Evolutionary conservation across 1,140 invertebrate genomes (phyloP).

Genomic region (Geopemphigus sp.): DNA sequence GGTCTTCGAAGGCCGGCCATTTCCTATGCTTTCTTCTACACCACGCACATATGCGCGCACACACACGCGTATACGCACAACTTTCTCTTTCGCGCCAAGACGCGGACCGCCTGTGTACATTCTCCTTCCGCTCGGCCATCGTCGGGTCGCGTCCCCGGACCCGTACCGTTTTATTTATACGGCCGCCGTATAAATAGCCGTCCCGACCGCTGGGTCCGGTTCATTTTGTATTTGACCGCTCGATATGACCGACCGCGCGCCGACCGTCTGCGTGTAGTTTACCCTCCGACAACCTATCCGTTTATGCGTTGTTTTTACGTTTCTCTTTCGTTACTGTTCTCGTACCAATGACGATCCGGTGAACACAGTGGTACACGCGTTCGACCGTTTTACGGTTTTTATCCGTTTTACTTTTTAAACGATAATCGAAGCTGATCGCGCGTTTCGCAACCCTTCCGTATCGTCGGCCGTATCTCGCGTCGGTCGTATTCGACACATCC

Average conservation of each 20-base stretch:
- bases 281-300: background rate
- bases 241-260: conserved; percentile 28
- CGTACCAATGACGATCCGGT: background rate
- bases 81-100: conserved; percentile 37
- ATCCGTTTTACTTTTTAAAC: background rate
- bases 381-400: background rate
- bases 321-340: background rate
- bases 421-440: too few relatives aligned
- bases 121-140: background rate
- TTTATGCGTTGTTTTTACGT: too few relatives aligned
- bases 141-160: background rate
- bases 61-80: background rate
- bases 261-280: background rate
- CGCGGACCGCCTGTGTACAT: background rate
- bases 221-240: conserved; percentile 31
- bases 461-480: too few relatives aligned
- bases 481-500: too few relatives aligned
- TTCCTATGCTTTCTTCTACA: conserved; percentile 24
- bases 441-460: too few relatives aligned
- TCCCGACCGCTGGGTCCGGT: conserved; percentile 14
- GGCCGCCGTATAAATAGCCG: conserved; percentile 21
- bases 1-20: conserved; percentile 17
- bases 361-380: background rate
- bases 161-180: background rate
- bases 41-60: background rate